Evolutionary conservation across 1,140 invertebrate genomes (phyloP).

Genomic region (Ptiloglossa arizonensis): DNA sequence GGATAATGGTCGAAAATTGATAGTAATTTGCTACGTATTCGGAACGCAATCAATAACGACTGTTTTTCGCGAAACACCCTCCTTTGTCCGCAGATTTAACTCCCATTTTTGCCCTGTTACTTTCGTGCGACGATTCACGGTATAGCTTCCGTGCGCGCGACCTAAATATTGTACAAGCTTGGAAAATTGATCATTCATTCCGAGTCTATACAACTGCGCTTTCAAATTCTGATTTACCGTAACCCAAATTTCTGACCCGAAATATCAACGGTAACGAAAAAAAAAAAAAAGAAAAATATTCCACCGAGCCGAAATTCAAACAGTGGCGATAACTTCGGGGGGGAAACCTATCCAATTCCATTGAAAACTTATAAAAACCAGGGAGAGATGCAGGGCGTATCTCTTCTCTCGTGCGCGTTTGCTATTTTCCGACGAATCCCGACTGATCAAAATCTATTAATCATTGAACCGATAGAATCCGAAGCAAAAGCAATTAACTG

Average conservation of each 20-base stretch:
- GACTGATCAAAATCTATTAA: too few species aligned
- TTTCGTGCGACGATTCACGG: background rate
- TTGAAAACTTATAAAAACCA: too few species aligned
- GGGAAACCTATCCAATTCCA: too few species aligned
- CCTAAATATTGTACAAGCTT: conserved; percentile 12
- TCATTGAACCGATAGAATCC: too few species aligned
- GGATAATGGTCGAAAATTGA: background rate
- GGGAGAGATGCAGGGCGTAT: too few species aligned
- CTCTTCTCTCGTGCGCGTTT: too few species aligned
- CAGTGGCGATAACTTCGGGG: background rate
- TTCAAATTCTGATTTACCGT: conserved; percentile 8
- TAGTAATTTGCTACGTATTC: background rate
- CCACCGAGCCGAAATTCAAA: background rate
- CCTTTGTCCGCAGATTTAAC: background rate
- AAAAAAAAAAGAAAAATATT: too few species aligned
- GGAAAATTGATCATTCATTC: conserved; percentile 22
- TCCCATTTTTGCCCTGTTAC: background rate
- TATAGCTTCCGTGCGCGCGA: background rate
- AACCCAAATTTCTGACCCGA: background rate
- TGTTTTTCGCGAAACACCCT: background rate
- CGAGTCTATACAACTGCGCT: background rate
- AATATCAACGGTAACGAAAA: too few species aligned
- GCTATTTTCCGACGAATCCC: background rate
- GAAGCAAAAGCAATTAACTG: too few species aligned
- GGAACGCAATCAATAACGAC: background rate